Conservation (phyloP, 2,888 invertebrate species). For the Tachina grossa region DNA sequence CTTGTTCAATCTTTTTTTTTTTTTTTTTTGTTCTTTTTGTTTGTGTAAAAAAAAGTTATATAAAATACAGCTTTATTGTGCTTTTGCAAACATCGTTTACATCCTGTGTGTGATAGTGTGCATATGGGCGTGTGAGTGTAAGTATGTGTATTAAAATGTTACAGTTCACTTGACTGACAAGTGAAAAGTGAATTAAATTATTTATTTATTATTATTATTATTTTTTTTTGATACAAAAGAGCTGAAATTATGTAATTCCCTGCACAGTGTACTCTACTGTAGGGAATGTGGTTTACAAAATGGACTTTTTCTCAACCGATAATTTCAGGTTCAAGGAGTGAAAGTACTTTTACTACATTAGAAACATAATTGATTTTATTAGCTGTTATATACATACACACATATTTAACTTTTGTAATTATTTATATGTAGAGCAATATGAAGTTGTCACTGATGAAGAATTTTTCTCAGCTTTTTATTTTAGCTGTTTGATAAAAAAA, state of each 20-base stretch:
- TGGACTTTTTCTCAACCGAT: no score
- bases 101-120: conserved; percentile 31
- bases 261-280: not conserved
- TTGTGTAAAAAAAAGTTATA: conserved; percentile 12
- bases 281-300: no score
- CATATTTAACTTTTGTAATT: no score
- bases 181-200: conserved; percentile 70
- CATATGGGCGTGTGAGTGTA: not conserved
- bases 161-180: conserved; percentile 70
- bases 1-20: conserved; percentile 55
- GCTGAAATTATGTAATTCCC: conserved; percentile 36
- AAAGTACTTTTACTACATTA: no score
- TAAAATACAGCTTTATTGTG: conserved; percentile 12
- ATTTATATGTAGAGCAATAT: no score
- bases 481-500: not conserved
- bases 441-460: no score
- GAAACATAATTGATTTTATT: no score
- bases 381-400: no score
- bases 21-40: conserved; percentile 19
- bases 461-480: not conserved
- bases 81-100: conserved; percentile 62
- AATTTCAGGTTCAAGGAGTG: no score
- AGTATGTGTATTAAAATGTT: conserved; percentile 65
- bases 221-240: conserved; percentile 56
- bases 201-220: no score